These are phyloP conservation scores for Dendropsophus ebraccatus DNA, from an alignment of 2,113 vertebrate genomes.

Conservation along the genomic window DNA sequence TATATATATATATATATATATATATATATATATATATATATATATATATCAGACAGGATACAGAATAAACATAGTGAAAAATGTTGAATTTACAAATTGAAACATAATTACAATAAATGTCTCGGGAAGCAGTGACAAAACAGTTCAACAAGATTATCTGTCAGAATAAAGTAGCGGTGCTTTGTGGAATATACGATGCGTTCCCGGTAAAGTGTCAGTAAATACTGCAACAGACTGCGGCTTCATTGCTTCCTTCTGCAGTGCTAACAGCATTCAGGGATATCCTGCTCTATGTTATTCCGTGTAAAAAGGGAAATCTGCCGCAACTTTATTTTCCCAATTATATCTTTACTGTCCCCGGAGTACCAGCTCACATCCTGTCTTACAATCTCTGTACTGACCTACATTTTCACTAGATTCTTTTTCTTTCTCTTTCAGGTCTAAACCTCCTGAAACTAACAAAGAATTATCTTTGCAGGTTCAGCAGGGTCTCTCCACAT, in stretches of 20 bases:
- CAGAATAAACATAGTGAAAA: background rate
- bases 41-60: no score
- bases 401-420: constrained; percentile 30
- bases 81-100: background rate
- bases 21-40: no score
- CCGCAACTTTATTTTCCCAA: constrained; percentile 40
- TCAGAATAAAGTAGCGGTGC: background rate
- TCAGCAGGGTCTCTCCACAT: constrained; percentile 47
- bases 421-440: constrained; percentile 18
- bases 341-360: constrained; percentile 42
- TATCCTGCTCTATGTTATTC: constrained; percentile 29
- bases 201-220: background rate
- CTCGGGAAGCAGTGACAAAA: background rate
- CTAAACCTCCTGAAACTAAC: constrained; percentile 36
- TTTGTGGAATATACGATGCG: background rate
- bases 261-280: background rate
- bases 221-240: background rate
- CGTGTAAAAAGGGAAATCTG: constrained; percentile 24
- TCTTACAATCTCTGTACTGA: constrained; percentile 32
- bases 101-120: background rate
- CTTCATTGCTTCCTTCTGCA: background rate
- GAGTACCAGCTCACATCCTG: constrained; percentile 30
- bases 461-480: constrained; percentile 45
- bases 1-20: no score
- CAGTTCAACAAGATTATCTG: background rate